Conservation (phyloP, 1,140 invertebrate genomes). For the Babylonia areolata region DNA sequence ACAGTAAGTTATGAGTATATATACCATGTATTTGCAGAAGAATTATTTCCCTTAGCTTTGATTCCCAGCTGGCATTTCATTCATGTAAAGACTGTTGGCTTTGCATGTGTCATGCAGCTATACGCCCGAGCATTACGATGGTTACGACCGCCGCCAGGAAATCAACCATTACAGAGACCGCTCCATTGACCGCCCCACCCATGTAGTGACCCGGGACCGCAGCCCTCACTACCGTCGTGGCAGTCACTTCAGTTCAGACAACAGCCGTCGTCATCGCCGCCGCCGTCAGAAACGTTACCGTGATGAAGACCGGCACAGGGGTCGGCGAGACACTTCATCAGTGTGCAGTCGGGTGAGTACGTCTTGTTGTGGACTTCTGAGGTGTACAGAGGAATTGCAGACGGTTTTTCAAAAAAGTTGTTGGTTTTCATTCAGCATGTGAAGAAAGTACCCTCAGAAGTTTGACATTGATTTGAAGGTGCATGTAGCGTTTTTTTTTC, state of each 20-base stretch:
- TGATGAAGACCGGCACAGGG: constrained; percentile 9
- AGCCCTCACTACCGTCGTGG: constrained; percentile 46
- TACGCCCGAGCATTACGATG: constrained; percentile 36
- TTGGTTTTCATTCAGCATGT: neutral
- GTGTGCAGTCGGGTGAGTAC: constrained; percentile 53
- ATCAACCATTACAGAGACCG: constrained; percentile 51
- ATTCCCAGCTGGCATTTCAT: too few relatives aligned
- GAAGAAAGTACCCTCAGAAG: neutral
- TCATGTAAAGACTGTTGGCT: too few relatives aligned
- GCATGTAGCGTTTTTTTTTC: neutral
- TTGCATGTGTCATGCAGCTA: constrained; percentile 12
- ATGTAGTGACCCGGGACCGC: neutral
- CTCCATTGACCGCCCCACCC: constrained; percentile 15
- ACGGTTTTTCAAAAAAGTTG: neutral
- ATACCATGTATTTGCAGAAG: too few relatives aligned
- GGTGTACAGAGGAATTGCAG: too few relatives aligned
- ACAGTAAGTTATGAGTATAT: too few relatives aligned
- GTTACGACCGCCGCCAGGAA: constrained; percentile 45
- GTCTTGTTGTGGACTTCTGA: constrained; percentile 15
- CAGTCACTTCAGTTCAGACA: constrained; percentile 43
- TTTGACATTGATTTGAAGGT: too few relatives aligned
- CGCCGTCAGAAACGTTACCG: constrained; percentile 28
- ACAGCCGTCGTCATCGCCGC: constrained; percentile 51
- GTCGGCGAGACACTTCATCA: constrained; percentile 36
- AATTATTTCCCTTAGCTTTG: too few relatives aligned